Conservation (phyloP, 2,888 invertebrate genomes). For the Empis livida region DNA sequence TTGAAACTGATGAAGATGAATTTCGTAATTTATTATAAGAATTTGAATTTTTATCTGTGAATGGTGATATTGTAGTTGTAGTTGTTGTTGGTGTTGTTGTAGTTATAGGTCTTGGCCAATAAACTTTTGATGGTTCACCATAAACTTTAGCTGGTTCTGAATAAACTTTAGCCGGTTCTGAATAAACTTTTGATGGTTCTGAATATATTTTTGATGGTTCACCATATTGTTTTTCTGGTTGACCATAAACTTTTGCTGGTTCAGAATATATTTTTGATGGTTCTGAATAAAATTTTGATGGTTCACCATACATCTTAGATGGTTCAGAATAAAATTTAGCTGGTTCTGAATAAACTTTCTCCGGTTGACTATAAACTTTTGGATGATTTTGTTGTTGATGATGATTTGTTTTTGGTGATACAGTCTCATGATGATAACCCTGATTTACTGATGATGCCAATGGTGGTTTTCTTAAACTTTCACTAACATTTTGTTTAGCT, state of each 20-base stretch:
- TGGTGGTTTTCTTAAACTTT: constrained; percentile 21
- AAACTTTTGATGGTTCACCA: constrained; percentile 39
- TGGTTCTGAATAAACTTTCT: constrained; percentile 40
- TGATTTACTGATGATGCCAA: constrained; percentile 7
- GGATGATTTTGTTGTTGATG: constrained; percentile 38
- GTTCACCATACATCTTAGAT: constrained; percentile 38
- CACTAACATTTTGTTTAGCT: constrained; percentile 29
- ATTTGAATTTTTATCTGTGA: constrained; percentile 1
- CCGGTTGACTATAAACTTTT: constrained; percentile 41
- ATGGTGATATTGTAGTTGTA: constrained; percentile 12
- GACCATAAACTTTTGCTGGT: constrained; percentile 43
- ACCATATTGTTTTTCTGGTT: constrained; percentile 40
- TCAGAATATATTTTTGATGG: constrained; percentile 46
- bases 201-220: constrained; percentile 41
- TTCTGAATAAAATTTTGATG: constrained; percentile 42
- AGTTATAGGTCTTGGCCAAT: constrained; percentile 35
- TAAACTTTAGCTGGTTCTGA: constrained; percentile 44
- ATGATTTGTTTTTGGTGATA: background rate
- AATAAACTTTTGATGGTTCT: constrained; percentile 47
- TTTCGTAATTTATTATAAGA: background rate
- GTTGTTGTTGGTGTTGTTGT: constrained; percentile 13
- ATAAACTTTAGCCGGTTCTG: constrained; percentile 45
- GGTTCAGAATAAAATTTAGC: constrained; percentile 42
- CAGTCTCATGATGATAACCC: background rate
- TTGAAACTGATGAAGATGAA: constrained; percentile 11